Base-by-base conservation (phyloP, 2,113 vertebrate species). In the Abramis brama region DNA sequence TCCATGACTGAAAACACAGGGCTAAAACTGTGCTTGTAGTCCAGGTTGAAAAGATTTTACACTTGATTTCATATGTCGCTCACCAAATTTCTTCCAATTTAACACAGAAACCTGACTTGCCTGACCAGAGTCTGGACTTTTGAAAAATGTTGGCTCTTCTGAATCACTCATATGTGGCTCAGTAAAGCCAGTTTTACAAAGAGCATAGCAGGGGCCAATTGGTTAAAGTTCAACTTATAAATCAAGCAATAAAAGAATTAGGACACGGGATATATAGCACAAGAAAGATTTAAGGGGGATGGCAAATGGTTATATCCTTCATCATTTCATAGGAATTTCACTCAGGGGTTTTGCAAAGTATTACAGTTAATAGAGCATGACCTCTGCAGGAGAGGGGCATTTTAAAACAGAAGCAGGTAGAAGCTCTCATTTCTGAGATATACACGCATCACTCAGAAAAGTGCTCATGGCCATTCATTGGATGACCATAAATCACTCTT, bases 21-120 rank as follows among this genome's bases (percentile, higher is more conserved):
- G 84, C 82, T 43, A 43, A 59, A 77, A 86, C 64, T 9, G 82
- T 64, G 6, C 89, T 88, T 89, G 81, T 90, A 91, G 88, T 90
- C 89, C n/a, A 88, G 90, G 91, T 91, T 79, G 82, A 76, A 33
- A 86, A 90, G 91, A 93, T 93, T 94, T 94, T 91, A 93, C 94
- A 94, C 93, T 90, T 93, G 93, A 93, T 94, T 94, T 93, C 94
- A 93, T 91, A 91, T 92, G 91, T 90, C 91, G 91, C 90, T 75
- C 85, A 87, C 83, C 36, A 85, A 91, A 92, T 93, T 91, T 90
- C 88, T 88, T 91, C 90, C 91, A 91, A 90, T 93, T 93, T 91
- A 89, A 89, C 90, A 91, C 91, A 86, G 91, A 91, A 84, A 88
- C 87, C 91, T 84, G 87, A 83, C 79, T 87, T 12, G 89, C 89